Evolutionary conservation across 2,113 vertebrate species (phyloP).

Genomic region (Ranitomeya imitator): DNA sequence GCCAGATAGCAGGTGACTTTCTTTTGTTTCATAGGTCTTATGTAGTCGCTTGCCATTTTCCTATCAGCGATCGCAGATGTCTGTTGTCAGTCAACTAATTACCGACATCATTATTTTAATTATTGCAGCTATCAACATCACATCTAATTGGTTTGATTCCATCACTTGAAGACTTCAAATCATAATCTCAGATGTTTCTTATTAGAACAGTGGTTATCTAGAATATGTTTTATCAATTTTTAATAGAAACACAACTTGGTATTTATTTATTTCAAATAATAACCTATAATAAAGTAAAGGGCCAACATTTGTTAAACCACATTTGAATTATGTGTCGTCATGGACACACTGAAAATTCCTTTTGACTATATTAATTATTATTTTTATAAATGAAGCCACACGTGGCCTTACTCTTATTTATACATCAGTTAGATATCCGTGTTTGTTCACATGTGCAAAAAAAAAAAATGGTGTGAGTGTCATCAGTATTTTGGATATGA

Average conservation of each 20-base stretch:
- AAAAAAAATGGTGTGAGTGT: too few species aligned
- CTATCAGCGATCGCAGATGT: constrained; percentile 23
- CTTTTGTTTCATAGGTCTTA: background rate
- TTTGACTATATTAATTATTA: background rate
- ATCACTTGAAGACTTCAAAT: background rate
- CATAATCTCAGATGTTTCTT: background rate
- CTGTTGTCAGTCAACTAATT: constrained; percentile 44
- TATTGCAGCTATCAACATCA: constrained; percentile 26
- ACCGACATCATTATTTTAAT: constrained; percentile 49
- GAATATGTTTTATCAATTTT: background rate
- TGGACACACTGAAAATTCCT: background rate
- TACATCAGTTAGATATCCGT: too few species aligned
- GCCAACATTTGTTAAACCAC: background rate
- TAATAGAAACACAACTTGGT: too few species aligned
- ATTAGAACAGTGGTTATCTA: background rate
- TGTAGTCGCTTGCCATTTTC: background rate
- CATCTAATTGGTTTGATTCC: constrained; percentile 22
- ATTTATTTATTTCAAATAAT: too few species aligned
- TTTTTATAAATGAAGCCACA: background rate
- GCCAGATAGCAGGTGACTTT: constrained; percentile 20
- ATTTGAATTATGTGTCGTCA: background rate
- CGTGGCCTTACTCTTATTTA: too few species aligned
- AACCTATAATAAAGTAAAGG: too few species aligned
- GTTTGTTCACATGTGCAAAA: too few species aligned
- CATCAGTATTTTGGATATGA: too few species aligned